These are phyloP conservation scores for Lumbricus terrestris DNA, from an alignment of 2,888 invertebrate species.

Conservation along the genomic window DNA sequence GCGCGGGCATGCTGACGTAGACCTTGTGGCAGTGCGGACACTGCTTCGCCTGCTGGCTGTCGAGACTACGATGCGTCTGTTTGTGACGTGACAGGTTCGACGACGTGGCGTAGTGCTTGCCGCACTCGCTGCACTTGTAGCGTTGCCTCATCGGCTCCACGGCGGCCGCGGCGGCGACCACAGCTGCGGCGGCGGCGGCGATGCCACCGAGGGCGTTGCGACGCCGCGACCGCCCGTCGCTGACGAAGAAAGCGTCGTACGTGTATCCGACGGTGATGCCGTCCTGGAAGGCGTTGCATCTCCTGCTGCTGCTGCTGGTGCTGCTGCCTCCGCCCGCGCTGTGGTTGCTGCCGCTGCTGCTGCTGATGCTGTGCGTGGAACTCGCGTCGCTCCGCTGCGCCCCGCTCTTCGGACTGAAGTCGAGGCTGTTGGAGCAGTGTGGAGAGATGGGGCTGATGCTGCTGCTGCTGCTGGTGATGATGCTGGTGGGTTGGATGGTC, in stretches of 20 bases:
- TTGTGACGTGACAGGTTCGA: constrained; percentile 86
- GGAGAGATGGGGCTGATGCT: not conserved
- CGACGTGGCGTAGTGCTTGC: constrained; percentile 86
- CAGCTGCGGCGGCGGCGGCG: too few species aligned
- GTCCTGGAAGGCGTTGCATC: constrained; percentile 30
- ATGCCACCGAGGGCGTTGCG: constrained; percentile 30
- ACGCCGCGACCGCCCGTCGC: constrained; percentile 66
- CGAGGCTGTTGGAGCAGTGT: not conserved
- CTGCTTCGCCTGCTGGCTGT: constrained; percentile 88
- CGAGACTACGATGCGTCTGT: constrained; percentile 87
- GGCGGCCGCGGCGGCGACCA: too few species aligned
- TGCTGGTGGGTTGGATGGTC: not conserved
- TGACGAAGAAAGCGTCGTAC: constrained; percentile 65
- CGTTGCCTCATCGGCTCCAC: constrained; percentile 33
- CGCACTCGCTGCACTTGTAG: constrained; percentile 83
- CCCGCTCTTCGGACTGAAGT: not conserved
- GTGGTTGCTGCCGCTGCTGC: not conserved
- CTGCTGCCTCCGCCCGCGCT: not conserved
- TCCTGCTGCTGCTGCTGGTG: too few species aligned
- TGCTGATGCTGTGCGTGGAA: not conserved
- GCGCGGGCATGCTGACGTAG: constrained; percentile 95
- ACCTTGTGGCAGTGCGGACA: constrained; percentile 93
- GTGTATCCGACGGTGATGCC: constrained; percentile 60
- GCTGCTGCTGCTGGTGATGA: not conserved
- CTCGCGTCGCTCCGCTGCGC: not conserved